Evolutionary conservation across 2,113 vertebrate genomes (phyloP).

Genomic region (Copsychus sechellarum): DNA sequence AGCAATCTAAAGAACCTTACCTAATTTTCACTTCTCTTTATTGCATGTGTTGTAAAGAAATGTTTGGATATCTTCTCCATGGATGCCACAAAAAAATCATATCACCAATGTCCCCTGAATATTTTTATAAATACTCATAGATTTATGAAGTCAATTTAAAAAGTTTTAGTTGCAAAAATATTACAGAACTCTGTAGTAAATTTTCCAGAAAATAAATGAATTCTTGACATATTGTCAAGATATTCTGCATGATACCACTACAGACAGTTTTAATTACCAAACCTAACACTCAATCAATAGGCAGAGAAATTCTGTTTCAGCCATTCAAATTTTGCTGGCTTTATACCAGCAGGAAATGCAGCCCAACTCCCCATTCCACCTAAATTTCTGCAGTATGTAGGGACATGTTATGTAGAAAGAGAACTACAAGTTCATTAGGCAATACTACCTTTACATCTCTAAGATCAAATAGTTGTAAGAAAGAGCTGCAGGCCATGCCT

Average conservation of each 20-base stretch:
- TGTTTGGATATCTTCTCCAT: not conserved
- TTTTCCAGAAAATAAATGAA: not conserved
- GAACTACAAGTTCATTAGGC: not conserved
- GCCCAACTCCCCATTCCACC: not conserved
- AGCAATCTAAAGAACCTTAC: not conserved
- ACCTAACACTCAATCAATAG: not conserved
- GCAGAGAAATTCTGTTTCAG: not conserved
- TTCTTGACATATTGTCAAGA: not conserved
- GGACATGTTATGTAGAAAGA: not conserved
- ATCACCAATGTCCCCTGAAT: not conserved
- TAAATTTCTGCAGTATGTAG: not conserved
- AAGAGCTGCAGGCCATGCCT: slow-evolving; percentile 29
- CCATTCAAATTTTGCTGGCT: not conserved
- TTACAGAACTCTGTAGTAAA: not conserved
- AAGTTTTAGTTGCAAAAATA: not conserved
- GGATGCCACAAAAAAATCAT: not conserved
- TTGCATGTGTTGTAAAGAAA: not conserved
- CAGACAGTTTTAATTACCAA: not conserved
- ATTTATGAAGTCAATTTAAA: not conserved
- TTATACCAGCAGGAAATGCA: not conserved
- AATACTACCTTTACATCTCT: not conserved
- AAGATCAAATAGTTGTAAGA: slow-evolving; percentile 9
- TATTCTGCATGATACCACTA: not conserved
- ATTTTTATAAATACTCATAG: not conserved
- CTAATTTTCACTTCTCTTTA: not conserved